Percentiles rank a stretch among this genome's conserved stretches.
Evolutionary conservation across 2,797 vertebrate species (phyloP).

Genomic region (Nothura maculosa): DNA sequence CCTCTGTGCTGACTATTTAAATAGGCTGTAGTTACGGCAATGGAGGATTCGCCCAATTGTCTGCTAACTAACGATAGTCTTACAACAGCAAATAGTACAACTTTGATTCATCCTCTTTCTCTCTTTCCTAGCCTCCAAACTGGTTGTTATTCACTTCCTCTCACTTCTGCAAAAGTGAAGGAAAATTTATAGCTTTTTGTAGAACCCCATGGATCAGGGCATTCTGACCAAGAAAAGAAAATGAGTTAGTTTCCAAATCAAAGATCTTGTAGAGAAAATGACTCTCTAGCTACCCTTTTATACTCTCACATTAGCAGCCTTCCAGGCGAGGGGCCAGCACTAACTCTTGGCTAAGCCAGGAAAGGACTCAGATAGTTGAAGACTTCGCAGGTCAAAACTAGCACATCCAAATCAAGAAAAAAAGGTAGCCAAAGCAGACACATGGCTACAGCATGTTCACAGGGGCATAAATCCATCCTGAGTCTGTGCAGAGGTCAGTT

Average conservation of each 20-base stretch:
- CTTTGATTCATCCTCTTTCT: neutral
- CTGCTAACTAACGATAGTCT: neutral
- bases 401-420: slow-evolving; percentile 3
- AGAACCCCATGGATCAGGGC: neutral
- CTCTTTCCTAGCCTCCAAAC: neutral
- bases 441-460: neutral
- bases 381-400: neutral
- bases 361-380: neutral
- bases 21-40: neutral
- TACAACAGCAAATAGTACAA: neutral
- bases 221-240: slow-evolving; percentile 2
- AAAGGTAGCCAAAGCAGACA: slow-evolving; percentile 1
- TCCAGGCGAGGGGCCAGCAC: neutral
- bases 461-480: neutral
- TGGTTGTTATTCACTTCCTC: neutral
- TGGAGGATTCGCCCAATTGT: neutral
- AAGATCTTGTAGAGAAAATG: slow-evolving; percentile 9
- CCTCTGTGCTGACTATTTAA: neutral
- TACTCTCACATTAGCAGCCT: slow-evolving; percentile 23
- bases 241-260: neutral
- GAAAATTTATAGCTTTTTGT: neutral
- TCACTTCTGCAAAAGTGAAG: neutral
- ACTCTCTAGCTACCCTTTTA: neutral
- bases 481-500: fast-evolving
- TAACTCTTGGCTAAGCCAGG: slow-evolving; percentile 18